These are phyloP conservation scores for Koerneria pararmatus DNA, from an alignment of 2,888 invertebrate genomes.

Conservation along the genomic window DNA sequence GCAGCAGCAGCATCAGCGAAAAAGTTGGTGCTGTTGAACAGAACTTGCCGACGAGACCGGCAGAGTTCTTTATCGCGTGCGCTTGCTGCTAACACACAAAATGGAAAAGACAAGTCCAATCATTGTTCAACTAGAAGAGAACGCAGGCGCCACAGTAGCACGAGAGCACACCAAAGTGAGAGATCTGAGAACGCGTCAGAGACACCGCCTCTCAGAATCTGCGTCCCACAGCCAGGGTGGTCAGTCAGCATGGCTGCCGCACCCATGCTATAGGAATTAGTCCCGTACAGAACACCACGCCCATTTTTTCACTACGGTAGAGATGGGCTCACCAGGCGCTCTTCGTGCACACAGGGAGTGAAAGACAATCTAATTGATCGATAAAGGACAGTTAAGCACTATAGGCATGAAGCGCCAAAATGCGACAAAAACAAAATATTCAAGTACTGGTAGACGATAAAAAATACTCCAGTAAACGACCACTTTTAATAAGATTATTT, in stretches of 20 bases:
- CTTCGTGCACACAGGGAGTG: not conserved
- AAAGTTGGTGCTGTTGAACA: too few relatives aligned
- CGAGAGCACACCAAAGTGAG: not conserved
- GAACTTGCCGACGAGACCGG: too few relatives aligned
- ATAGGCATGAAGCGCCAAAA: not conserved
- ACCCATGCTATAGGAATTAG: constrained; percentile 11
- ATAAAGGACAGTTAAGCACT: constrained; percentile 1
- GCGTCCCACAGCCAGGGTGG: too few relatives aligned
- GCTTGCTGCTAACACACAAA: too few relatives aligned
- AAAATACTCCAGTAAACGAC: too few relatives aligned
- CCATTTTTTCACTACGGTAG: constrained; percentile 14
- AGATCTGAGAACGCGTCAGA: not conserved
- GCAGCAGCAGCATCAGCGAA: too few relatives aligned
- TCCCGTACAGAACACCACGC: constrained; percentile 10
- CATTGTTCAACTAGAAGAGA: too few relatives aligned
- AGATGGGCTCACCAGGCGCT: not conserved
- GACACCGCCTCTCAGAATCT: not conserved
- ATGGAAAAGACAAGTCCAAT: too few relatives aligned
- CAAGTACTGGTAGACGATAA: not conserved
- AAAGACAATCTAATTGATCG: constrained; percentile 20
- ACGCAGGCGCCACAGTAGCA: too few relatives aligned
- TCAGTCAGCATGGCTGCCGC: constrained; percentile 21
- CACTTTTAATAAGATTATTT: too few relatives aligned
- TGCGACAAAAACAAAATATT: not conserved
- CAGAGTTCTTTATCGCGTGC: too few relatives aligned